Percentiles rank a stretch among this genome's conserved stretches.
These are phyloP conservation scores for Falco berigora DNA, from an alignment of 2,797 vertebrate species.

Conservation along the genomic window DNA sequence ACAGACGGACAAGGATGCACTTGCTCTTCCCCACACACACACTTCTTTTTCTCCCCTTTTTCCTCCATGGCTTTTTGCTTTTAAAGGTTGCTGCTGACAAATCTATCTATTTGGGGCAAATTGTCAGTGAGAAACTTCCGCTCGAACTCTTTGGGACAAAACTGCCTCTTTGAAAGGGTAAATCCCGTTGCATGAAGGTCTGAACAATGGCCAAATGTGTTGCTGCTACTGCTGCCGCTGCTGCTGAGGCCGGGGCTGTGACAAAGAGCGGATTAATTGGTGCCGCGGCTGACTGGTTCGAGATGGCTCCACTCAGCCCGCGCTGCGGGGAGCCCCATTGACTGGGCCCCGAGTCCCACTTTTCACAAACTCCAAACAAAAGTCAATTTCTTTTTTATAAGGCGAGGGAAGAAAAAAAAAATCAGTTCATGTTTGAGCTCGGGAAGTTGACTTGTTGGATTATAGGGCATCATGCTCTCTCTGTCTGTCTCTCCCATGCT, in stretches of 20 bases:
- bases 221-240: constrained; percentile 87
- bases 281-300: constrained; percentile 99
- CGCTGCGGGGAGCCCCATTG: constrained; percentile 98
- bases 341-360: constrained; percentile 99
- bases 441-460: constrained; percentile 90
- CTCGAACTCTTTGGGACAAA: constrained; percentile 99
- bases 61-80: constrained; percentile 76
- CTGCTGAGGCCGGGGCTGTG: constrained; percentile 81
- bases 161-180: constrained; percentile 99
- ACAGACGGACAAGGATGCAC: background rate
- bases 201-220: constrained; percentile 99
- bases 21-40: constrained; percentile 8
- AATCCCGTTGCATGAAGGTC: constrained; percentile 98
- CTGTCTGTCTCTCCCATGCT: constrained; percentile 64
- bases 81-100: constrained; percentile 93
- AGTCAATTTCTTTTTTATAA: constrained; percentile 99
- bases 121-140: constrained; percentile 99
- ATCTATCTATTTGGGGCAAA: constrained; percentile 99
- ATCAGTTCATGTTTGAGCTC: constrained; percentile 87
- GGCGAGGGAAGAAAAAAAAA: constrained; percentile 78
- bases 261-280: constrained; percentile 99
- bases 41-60: constrained; percentile 54
- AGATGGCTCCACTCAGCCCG: constrained; percentile 99
- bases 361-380: constrained; percentile 99
- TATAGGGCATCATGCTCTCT: constrained; percentile 71